phyloP scores from a whole-genome alignment of 2,113 vertebrate genomes.

The Hirundichthys speculiger region DNA sequence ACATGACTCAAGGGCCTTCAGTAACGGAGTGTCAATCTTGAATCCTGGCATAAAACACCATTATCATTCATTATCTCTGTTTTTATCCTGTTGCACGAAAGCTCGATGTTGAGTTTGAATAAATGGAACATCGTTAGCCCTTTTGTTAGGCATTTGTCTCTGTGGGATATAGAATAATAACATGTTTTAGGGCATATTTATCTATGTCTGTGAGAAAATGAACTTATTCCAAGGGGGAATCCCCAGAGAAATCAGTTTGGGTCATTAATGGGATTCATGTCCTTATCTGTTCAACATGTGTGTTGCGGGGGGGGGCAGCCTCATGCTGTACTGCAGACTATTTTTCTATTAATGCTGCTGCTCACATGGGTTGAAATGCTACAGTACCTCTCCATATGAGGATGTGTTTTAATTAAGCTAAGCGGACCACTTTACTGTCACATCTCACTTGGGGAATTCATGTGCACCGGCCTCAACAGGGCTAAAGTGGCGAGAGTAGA shows the following conservation, averaged over 20 bases:
- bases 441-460: conserved; percentile 37
- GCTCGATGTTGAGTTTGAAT: too few relatives aligned
- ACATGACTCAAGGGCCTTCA: too few relatives aligned
- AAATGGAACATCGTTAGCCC: too few relatives aligned
- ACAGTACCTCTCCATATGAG: conserved; percentile 30
- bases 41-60: too few relatives aligned
- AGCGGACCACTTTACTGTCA: conserved; percentile 45
- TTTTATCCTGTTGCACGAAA: too few relatives aligned
- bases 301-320: conserved; percentile 30
- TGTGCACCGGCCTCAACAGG: conserved; percentile 12
- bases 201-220: conserved; percentile 27
- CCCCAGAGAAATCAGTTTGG: conserved; percentile 50
- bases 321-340: conserved; percentile 23
- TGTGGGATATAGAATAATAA: not conserved
- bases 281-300: conserved; percentile 46
- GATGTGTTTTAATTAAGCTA: conserved; percentile 52
- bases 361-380: conserved; percentile 33
- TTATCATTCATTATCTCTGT: too few relatives aligned
- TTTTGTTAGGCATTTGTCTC: not conserved
- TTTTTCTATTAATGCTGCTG: conserved; percentile 29
- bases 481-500: not conserved
- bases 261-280: conserved; percentile 40
- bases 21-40: too few relatives aligned
- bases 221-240: conserved; percentile 42
- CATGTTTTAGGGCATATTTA: not conserved